These are phyloP conservation scores for Papilio gigon DNA, from an alignment of 2,888 invertebrate genomes.

Conservation along the genomic window DNA sequence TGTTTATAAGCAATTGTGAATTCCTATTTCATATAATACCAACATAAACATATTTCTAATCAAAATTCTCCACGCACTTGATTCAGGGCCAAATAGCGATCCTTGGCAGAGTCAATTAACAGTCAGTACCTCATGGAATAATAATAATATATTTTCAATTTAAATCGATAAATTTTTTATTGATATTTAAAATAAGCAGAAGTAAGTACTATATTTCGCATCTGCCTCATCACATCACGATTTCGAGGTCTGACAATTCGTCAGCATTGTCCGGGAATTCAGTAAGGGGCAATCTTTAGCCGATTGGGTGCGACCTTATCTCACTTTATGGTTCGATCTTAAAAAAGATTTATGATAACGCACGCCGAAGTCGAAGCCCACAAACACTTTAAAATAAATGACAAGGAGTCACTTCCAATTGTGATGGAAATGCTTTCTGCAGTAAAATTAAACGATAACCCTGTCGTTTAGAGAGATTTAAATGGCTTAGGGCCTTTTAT, in stretches of 20 bases:
- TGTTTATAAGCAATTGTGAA: conserved; percentile 41
- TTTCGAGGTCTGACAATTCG: conserved; percentile 67
- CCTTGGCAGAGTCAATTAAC: too few species aligned
- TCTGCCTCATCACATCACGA: conserved; percentile 54
- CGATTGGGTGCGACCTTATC: conserved; percentile 81
- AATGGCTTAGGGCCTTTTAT: conserved; percentile 77
- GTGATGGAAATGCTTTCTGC: conserved; percentile 82
- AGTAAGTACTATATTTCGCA: conserved; percentile 28
- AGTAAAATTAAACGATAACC: conserved; percentile 82
- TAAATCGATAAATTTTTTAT: background rate
- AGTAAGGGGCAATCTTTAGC: conserved; percentile 75
- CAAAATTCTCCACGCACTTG: too few species aligned
- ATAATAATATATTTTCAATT: background rate
- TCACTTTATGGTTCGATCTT: conserved; percentile 80
- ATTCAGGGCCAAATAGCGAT: too few species aligned
- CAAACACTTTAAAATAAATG: conserved; percentile 82
- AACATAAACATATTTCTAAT: background rate
- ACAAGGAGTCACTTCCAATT: conserved; percentile 81
- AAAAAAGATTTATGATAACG: conserved; percentile 83
- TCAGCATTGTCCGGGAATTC: conserved; percentile 72
- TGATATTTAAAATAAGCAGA: background rate
- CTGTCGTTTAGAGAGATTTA: conserved; percentile 80
- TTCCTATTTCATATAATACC: background rate
- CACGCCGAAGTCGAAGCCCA: conserved; percentile 74
- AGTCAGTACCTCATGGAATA: background rate